Evolutionary conservation across 2,888 invertebrate genomes (phyloP).

Genomic region (Phaedon cochleariae): DNA sequence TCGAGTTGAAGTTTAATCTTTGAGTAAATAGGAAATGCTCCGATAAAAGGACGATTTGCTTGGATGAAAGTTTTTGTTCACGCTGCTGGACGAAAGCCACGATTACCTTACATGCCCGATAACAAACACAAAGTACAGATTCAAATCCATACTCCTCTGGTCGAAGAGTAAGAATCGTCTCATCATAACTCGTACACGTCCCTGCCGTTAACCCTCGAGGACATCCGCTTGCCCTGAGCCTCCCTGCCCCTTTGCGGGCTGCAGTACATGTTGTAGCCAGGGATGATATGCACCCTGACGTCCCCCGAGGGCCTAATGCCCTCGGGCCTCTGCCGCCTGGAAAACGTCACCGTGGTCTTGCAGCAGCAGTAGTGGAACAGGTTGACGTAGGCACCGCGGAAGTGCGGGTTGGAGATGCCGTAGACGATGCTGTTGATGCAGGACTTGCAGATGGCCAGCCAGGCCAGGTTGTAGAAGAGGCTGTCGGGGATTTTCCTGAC

Average conservation of each 20-base stretch:
- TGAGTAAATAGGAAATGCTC: no score
- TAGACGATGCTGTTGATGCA: constrained; percentile 74
- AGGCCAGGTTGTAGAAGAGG: constrained; percentile 73
- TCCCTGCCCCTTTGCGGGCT: constrained; percentile 66
- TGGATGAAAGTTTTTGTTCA: no score
- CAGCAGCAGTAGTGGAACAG: constrained; percentile 84
- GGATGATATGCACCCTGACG: constrained; percentile 80
- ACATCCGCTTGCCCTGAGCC: constrained; percentile 55
- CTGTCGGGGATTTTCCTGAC: constrained; percentile 63
- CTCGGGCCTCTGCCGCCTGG: constrained; percentile 67
- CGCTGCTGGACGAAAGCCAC: neutral
- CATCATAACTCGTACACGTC: constrained; percentile 68
- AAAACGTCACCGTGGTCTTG: constrained; percentile 76
- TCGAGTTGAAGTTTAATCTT: no score
- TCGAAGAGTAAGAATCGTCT: constrained; percentile 54
- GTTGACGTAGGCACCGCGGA: constrained; percentile 75
- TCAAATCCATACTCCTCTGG: constrained; percentile 58
- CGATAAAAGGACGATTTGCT: no score
- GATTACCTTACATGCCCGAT: neutral
- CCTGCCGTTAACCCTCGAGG: constrained; percentile 62
- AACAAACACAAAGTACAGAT: constrained; percentile 21
- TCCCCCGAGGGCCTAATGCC: constrained; percentile 66
- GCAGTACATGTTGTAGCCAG: constrained; percentile 72
- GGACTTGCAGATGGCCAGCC: constrained; percentile 76
- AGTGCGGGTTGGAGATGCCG: constrained; percentile 71